Percentiles rank a stretch among this genome's conserved stretches.
These are phyloP conservation scores for Cottus gobio DNA, from an alignment of 2,113 vertebrate genomes.

Conservation along the genomic window DNA sequence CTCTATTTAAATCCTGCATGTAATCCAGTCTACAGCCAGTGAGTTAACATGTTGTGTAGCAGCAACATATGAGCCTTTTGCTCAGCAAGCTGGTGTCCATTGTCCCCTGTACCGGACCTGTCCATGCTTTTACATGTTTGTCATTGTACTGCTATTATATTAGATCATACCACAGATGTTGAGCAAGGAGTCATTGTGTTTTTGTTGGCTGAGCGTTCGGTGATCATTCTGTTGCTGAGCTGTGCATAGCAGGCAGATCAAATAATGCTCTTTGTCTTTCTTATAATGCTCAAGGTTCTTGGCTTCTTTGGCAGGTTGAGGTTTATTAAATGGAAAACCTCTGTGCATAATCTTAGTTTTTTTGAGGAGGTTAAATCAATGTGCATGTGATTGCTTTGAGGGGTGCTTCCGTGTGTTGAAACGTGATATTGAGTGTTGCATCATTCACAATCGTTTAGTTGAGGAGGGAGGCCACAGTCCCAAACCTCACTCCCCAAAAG, in stretches of 20 bases:
- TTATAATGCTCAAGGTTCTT: conserved; percentile 42
- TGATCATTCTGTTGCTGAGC: conserved; percentile 30
- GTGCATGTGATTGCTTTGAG: conserved; percentile 3
- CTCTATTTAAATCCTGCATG: conserved; percentile 31
- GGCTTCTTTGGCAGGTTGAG: conserved; percentile 45
- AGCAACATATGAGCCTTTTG: not conserved
- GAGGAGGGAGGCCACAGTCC: not conserved
- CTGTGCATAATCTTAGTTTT: not conserved
- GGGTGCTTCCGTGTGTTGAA: not conserved
- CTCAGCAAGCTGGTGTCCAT: conserved; percentile 27
- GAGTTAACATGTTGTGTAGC: conserved; percentile 18
- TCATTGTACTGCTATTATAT: conserved; percentile 35
- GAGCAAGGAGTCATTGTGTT: conserved; percentile 53
- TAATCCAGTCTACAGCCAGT: conserved; percentile 17
- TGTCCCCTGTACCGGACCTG: conserved; percentile 29
- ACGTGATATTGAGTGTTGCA: conserved; percentile 16
- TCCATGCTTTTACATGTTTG: conserved; percentile 30
- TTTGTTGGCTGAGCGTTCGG: conserved; percentile 42
- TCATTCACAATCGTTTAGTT: conserved; percentile 5
- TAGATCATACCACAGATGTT: conserved; percentile 62
- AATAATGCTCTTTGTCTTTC: conserved; percentile 56
- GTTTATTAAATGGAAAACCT: conserved; percentile 33
- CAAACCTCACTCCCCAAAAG: not conserved
- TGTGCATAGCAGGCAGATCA: conserved; percentile 44
- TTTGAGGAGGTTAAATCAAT: conserved; percentile 13